Base-by-base conservation (phyloP, 2,888 invertebrate species). In the Tribolium freemani region DNA sequence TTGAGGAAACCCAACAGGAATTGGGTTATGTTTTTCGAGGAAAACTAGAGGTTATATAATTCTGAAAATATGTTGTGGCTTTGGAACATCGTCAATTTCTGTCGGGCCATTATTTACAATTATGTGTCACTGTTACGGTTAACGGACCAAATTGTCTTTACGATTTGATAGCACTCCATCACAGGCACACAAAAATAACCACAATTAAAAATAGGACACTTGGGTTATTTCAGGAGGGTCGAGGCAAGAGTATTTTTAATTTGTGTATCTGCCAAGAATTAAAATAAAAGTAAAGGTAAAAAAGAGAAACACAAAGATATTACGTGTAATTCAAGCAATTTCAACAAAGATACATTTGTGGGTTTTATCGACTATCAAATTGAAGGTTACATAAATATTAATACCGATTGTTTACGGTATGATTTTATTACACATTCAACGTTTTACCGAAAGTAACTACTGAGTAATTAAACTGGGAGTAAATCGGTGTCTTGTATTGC, bases 351-450 rank as follows among this genome's bases (percentile, higher is more conserved):
- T 54, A 31, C 53, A 69, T 61, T 54, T 61, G 11, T 48, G 69
- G 13, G 21, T 69, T 69, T 69, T 61, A 61, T 69, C 53, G 54
- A n/a, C 53, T 45, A 53, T 54, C 53, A 69, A 69, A 61, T 16
- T 54, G 69, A 69, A 69, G 69, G 69, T 71, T 71, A 30, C 64
- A 53, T 71, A 71, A 71, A 71, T 64, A 71, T 71, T 64, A 66
- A 71, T 46, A 56, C 30, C 54, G 38, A 63, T 70, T 63, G 70
- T 70, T 63, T 70, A 70, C 38, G 38, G 50, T 45, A 51, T 44
- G 53, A 57, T 53, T 69, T 69, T 60, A 69, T 60, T 69, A 31
- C 60, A 16, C 50, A 48, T 48, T 21, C 30, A 48, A 48, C 61
- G 46, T 61, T 48, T 20, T 13, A 38, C 48, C 13, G 48, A 30